Evolutionary conservation across 2,888 invertebrate genomes (phyloP).

Genomic region (Acronicta psi): DNA sequence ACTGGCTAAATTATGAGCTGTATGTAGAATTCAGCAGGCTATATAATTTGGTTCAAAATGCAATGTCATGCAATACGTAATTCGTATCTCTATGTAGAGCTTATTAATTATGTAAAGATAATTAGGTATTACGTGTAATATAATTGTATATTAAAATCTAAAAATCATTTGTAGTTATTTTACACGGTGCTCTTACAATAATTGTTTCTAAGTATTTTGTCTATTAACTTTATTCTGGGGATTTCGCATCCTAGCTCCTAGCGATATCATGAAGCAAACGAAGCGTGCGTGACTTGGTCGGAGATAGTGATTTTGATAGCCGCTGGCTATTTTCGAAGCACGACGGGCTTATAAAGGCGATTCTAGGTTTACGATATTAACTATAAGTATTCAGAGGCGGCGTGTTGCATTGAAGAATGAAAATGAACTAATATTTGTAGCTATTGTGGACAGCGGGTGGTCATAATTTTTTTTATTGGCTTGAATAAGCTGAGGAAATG

Average conservation of each 20-base stretch:
- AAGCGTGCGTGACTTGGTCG: constrained; percentile 72
- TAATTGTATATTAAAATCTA: neutral
- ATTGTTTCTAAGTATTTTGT: constrained; percentile 22
- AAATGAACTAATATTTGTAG: constrained; percentile 1
- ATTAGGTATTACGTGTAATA: constrained; percentile 11
- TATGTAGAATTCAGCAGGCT: constrained; percentile 31
- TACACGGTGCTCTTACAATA: constrained; percentile 2
- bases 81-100: constrained; percentile 1
- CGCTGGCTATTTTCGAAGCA: constrained; percentile 66
- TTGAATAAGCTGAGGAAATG: neutral
- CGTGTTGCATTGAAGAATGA: constrained; percentile 36
- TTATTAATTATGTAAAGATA: constrained; percentile 15
- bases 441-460: neutral
- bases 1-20: constrained; percentile 32
- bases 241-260: constrained; percentile 51
- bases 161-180: constrained; percentile 4
- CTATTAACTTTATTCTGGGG: constrained; percentile 19
- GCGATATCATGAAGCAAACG: constrained; percentile 59
- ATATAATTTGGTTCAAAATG: constrained; percentile 32
- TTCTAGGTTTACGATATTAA: constrained; percentile 52
- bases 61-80: constrained; percentile 33
- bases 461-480: neutral
- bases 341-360: constrained; percentile 57
- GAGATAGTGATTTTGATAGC: constrained; percentile 69
- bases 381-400: constrained; percentile 38